Evolutionary conservation across 2,797 vertebrate species (phyloP), one percentile per base, ranked within the genome.

Genomic region (Phataginus tricuspis): DNA sequence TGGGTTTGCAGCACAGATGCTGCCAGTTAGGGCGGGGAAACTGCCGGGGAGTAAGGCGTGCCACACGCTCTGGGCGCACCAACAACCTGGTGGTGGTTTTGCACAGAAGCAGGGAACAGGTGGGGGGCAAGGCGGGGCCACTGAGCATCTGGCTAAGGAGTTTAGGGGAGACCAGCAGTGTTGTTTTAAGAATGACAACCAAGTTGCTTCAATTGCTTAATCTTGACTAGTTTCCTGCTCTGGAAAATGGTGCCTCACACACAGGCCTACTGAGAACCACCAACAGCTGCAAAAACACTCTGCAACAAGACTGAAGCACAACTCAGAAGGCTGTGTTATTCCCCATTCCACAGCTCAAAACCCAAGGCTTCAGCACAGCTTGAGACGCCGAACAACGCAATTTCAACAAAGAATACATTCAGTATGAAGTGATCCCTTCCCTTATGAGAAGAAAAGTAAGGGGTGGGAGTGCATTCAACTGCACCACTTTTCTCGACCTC

Each of bases 171-270:
- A 25, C 1, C 0, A 14, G 51, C 7, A 71, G 14, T 29, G 27
- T 1, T 21, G 18, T 27, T 15, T 37, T 12, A 57, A n/a, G 9
- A 27, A 19, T 0, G 3, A 45, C 31, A 27, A 64, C 0, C 0
- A 5, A 21, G 18, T 2, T 10, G 63, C 37, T 55, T 14, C 16
- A 53, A 18, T 18, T 8, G 37, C 19, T 25, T 61, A 5, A 16
- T 63, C 39, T 10, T 74, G 53, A n/a, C n/a, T 10, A 7, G 78
- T 5, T n/a, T 42, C 61, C 34, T 82, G 25, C 3, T 34, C 51
- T 68, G 39, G 39, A 72, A 92, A 79, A 55, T 4, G 3, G 14
- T 19, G 14, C 63, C 69, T 92, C 14, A 21, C 31, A 27, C 15
- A 7, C 15, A 19, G 55, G n/a, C 37, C 82, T 29, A 37, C 21